Conservation (phyloP, 1,140 invertebrate genomes). For the Drosophila littoralis region DNA sequence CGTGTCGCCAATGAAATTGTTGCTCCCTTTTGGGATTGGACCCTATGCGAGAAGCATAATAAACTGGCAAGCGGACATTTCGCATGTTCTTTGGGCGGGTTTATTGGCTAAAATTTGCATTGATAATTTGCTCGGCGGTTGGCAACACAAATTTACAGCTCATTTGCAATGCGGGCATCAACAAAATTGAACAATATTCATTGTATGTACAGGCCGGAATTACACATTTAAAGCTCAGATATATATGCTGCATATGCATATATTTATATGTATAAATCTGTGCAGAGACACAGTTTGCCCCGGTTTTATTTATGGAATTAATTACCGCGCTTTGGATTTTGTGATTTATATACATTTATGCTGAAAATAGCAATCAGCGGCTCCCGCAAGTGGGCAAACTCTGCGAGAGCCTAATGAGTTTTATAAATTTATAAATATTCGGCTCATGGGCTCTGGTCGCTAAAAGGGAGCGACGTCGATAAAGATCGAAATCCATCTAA, state of each 20-base stretch:
- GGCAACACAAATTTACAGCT: slow-evolving; percentile 50
- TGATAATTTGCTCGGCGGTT: slow-evolving; percentile 42
- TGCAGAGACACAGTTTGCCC: neutral
- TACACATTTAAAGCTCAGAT: slow-evolving; percentile 3
- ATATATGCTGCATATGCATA: neutral
- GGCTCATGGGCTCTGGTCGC: neutral
- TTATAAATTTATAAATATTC: slow-evolving; percentile 17
- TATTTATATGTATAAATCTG: slow-evolving; percentile 6
- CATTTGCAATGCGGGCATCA: slow-evolving; percentile 47
- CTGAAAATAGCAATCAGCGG: slow-evolving; percentile 3
- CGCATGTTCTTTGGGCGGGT: slow-evolving; percentile 26
- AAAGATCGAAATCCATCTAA: slow-evolving; percentile 20
- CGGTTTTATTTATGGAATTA: slow-evolving; percentile 56
- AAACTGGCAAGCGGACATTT: slow-evolving; percentile 48
- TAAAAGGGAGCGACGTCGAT: neutral
- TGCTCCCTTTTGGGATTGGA: neutral
- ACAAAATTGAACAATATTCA: slow-evolving; percentile 20
- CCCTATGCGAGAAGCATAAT: slow-evolving; percentile 46
- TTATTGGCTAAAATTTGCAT: slow-evolving; percentile 43
- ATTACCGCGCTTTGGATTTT: slow-evolving; percentile 48
- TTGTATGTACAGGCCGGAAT: slow-evolving; percentile 8
- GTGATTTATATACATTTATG: slow-evolving; percentile 37
- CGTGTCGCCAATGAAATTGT: slow-evolving; percentile 29
- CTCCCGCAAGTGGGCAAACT: too few species aligned
- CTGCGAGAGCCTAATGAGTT: slow-evolving; percentile 37